Conservation (phyloP, 2,888 invertebrate genomes). For the Rhimphoctona megacephalus region DNA sequence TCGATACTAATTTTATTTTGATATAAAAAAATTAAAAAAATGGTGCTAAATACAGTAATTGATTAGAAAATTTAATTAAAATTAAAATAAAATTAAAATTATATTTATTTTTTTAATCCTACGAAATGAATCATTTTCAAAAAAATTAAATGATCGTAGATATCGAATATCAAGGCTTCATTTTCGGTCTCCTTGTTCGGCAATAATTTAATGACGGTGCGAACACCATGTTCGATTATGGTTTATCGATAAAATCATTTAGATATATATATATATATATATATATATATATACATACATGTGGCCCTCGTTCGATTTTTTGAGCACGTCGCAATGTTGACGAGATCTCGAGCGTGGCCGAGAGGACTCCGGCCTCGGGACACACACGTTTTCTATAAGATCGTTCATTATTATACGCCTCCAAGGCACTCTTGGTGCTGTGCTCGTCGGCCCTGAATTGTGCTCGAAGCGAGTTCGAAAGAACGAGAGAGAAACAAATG, state of each 20-base stretch:
- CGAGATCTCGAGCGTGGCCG: constrained; percentile 49
- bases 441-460: constrained; percentile 80
- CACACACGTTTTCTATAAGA: constrained; percentile 76
- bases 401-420: constrained; percentile 82
- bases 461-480: constrained; percentile 60
- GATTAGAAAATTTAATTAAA: too few relatives aligned
- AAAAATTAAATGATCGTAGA: not conserved
- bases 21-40: not conserved
- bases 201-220: constrained; percentile 1
- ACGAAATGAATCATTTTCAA: not conserved
- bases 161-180: not conserved
- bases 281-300: not conserved
- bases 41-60: not conserved
- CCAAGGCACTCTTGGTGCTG: constrained; percentile 78
- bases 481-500: constrained; percentile 59
- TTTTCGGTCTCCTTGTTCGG: not conserved
- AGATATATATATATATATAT: not conserved
- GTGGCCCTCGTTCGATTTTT: constrained; percentile 56
- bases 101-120: not conserved
- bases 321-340: constrained; percentile 27
- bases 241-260: constrained; percentile 52
- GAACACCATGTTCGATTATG: constrained; percentile 10
- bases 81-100: too few relatives aligned
- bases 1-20: not conserved
- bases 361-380: constrained; percentile 79